Percentiles rank a stretch among this genome's conserved stretches.
These are phyloP conservation scores for Microtus richardsoni DNA, from an alignment of 2,113 vertebrate species.

Conservation along the genomic window DNA sequence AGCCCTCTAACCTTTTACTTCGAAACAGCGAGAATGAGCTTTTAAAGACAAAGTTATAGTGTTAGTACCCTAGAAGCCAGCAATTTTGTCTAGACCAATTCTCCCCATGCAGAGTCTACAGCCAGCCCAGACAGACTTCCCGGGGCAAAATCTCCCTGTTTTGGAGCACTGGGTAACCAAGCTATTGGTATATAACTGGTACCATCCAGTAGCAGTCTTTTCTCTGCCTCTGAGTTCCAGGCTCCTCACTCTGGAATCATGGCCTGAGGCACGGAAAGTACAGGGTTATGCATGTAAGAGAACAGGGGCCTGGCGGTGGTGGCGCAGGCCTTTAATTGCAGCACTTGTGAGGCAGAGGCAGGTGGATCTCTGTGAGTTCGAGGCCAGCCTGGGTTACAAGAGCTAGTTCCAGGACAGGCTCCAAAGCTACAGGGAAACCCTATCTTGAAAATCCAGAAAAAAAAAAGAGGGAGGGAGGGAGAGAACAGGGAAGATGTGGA, in stretches of 20 bases:
- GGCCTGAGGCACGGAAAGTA: not conserved
- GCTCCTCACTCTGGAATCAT: not conserved
- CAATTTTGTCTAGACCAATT: not conserved
- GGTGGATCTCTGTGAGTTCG: no score
- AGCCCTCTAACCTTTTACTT: not conserved
- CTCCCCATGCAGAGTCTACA: not conserved
- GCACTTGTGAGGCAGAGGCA: no score
- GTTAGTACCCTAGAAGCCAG: not conserved
- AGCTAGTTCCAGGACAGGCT: no score
- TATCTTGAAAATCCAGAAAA: no score
- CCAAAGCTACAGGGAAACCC: no score
- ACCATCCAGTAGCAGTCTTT: not conserved
- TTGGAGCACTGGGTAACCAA: not conserved
- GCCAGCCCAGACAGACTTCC: not conserved
- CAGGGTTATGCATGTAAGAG: not conserved
- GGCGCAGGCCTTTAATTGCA: no score
- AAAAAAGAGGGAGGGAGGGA: not conserved
- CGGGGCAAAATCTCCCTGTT: not conserved
- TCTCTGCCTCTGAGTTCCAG: not conserved
- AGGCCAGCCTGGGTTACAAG: no score
- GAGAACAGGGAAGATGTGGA: not conserved
- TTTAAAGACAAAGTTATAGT: not conserved
- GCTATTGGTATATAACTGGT: not conserved
- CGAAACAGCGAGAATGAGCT: not conserved
- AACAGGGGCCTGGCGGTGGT: accelerated